Evolutionary conservation across 2,797 vertebrate genomes (phyloP), one percentile per base, ranked within the genome.

Genomic region (Pipistrellus nathusii): DNA sequence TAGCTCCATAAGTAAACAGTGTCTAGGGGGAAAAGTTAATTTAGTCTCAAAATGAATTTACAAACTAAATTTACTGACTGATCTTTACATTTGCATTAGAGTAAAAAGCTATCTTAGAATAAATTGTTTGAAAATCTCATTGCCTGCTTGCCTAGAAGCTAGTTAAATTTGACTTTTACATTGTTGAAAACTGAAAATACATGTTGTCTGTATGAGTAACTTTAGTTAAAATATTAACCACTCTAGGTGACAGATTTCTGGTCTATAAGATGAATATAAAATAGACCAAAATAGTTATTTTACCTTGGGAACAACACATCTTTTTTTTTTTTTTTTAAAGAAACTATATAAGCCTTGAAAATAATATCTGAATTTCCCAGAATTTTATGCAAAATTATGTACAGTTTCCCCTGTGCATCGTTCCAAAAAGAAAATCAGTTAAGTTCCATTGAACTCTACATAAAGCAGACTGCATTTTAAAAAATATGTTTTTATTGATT

Each of bases 51-150:
- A 86, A 20, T 87, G 44, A 91, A 88, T 82, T 85, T 15, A 82
- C n/a, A 95, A 92, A 72, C 30, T 92, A 44, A 88, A 94, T 89
- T 86, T 80, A 80, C 59, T 80, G 35, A 87, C 55, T 91, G 41
- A 69, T 85, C 86, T 91, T 57, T 88, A 55, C 4, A 8, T 84
- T 83, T 93, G 35, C 57, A 77, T 85, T 85, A 46, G 12, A 76
- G 53, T 48, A 44, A 92, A 78, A 86, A 64, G 15, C 59, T 85
- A 72, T 30, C 20, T 62, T 80, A 69, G 23, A 64, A 83, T 78
- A 88, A 77, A 71, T 55, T 80, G 83, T 64, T 90, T 94, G 46
- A 68, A 88, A 89, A 82, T 66, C 0, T 6, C 68, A 72, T 81
- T 30, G 66, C 20, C 35, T 44, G 25, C 46, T 83, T 91, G 15